Conservation (phyloP, 1,140 invertebrate genomes). For the Diabrotica virgifera region DNA sequence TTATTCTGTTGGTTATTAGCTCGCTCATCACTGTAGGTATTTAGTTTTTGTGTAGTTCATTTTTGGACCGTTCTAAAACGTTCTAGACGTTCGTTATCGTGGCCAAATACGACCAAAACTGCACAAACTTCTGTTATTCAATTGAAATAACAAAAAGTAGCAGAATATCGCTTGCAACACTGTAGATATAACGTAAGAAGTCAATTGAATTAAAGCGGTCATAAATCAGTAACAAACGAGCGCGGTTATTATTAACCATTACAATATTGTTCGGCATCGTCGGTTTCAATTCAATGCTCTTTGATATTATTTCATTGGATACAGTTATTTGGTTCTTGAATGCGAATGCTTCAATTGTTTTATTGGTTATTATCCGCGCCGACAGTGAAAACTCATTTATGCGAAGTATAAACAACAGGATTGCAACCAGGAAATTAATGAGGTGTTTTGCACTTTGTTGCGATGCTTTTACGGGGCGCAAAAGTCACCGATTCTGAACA, state of each 20-base stretch:
- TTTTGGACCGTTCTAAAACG: no score
- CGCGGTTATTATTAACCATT: background rate
- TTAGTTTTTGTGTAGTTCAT: no score
- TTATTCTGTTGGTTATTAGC: no score
- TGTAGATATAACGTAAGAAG: background rate
- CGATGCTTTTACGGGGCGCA: no score
- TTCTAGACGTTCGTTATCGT: no score
- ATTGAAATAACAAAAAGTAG: background rate
- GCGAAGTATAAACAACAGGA: background rate
- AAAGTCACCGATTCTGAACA: no score
- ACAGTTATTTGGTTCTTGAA: slow-evolving; percentile 6
- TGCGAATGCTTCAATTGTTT: background rate
- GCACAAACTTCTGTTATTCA: no score
- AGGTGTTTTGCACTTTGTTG: no score
- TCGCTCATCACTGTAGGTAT: no score
- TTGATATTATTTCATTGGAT: slow-evolving; percentile 5
- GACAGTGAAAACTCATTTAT: background rate
- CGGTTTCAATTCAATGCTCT: slow-evolving; percentile 7
- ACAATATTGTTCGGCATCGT: slow-evolving; percentile 5
- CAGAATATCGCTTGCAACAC: background rate
- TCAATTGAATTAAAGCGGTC: slow-evolving; percentile 3
- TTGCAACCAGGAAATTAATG: background rate
- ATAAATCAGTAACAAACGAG: slow-evolving; percentile 1
- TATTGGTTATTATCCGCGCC: background rate
- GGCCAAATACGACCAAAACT: no score